phyloP scores from a whole-genome alignment of 2,888 invertebrate genomes.

The Eupithecia subumbrata region DNA sequence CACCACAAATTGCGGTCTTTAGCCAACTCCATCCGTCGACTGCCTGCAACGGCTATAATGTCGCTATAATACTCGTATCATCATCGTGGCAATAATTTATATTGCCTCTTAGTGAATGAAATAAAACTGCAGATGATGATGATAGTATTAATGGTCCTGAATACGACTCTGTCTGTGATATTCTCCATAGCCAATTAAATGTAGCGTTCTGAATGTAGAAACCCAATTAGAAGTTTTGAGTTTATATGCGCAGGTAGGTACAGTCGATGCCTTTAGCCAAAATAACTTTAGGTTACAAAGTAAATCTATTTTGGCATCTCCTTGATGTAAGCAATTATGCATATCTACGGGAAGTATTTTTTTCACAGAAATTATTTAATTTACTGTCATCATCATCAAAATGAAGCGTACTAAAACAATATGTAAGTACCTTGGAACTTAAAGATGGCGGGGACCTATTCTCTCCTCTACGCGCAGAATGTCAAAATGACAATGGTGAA shows the following conservation, averaged over 20 bases:
- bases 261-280: background rate
- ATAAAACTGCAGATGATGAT: background rate
- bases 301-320: background rate
- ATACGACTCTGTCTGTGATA: background rate
- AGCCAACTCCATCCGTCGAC: background rate
- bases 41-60: background rate
- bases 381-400: no score
- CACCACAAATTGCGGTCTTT: background rate
- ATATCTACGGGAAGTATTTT: background rate
- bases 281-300: background rate
- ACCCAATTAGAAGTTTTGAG: conserved; percentile 20
- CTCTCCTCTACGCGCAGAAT: no score
- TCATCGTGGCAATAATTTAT: background rate
- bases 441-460: background rate
- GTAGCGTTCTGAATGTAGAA: conserved; percentile 9
- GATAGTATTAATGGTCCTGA: background rate
- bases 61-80: no score
- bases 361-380: background rate
- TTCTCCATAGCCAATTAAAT: conserved; percentile 12
- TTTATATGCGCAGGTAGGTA: conserved; percentile 17
- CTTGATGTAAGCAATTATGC: background rate
- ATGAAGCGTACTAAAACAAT: background rate
- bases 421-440: background rate
- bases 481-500: background rate
- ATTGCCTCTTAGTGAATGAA: background rate